A percentile compares a stretch with the other conserved stretches of the same genome.
phyloP scores from a whole-genome alignment of 2,797 vertebrate species.

The Labroides dimidiatus region DNA sequence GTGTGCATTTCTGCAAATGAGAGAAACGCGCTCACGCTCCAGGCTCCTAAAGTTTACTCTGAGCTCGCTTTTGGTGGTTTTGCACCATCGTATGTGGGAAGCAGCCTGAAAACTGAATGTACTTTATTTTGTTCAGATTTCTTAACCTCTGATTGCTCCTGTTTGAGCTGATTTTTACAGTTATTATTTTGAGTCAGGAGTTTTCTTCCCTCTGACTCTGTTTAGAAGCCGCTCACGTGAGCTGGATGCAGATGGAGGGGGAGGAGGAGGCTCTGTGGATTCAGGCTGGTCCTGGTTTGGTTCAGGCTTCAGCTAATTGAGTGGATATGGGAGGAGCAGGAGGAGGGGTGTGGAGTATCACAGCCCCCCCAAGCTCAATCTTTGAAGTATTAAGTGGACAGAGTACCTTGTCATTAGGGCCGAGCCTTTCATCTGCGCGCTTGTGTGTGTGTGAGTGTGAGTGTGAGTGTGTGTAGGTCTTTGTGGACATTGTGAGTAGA shows the following conservation, averaged over 20 bases:
- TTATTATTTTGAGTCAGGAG: too few relatives aligned
- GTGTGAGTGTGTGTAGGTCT: not conserved
- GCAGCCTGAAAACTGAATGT: too few relatives aligned
- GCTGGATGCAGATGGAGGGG: slow-evolving; percentile 30
- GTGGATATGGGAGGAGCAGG: slow-evolving; percentile 39
- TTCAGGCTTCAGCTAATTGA: slow-evolving; percentile 62
- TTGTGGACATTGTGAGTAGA: slow-evolving; percentile 49
- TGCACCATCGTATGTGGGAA: too few relatives aligned
- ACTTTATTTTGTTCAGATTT: too few relatives aligned
- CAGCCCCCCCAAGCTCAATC: slow-evolving; percentile 42
- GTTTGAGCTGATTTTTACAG: too few relatives aligned
- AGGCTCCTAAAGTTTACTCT: too few relatives aligned
- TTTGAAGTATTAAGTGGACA: slow-evolving; percentile 80
- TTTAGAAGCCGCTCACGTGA: slow-evolving; percentile 16
- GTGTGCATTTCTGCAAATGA: too few relatives aligned
- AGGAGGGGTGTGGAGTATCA: not conserved
- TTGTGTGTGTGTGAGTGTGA: slow-evolving; percentile 16
- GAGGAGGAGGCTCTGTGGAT: slow-evolving; percentile 11
- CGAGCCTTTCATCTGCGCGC: slow-evolving; percentile 61
- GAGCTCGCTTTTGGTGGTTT: too few relatives aligned
- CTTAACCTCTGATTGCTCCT: too few relatives aligned
- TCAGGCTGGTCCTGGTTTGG: slow-evolving; percentile 36
- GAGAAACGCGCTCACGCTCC: too few relatives aligned
- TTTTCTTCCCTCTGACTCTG: not conserved
- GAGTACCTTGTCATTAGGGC: slow-evolving; percentile 79